A percentile compares a stretch with the other conserved stretches of the same genome.
These are phyloP conservation scores for Cisticola juncidis DNA, from an alignment of 2,113 vertebrate species.

Conservation along the genomic window DNA sequence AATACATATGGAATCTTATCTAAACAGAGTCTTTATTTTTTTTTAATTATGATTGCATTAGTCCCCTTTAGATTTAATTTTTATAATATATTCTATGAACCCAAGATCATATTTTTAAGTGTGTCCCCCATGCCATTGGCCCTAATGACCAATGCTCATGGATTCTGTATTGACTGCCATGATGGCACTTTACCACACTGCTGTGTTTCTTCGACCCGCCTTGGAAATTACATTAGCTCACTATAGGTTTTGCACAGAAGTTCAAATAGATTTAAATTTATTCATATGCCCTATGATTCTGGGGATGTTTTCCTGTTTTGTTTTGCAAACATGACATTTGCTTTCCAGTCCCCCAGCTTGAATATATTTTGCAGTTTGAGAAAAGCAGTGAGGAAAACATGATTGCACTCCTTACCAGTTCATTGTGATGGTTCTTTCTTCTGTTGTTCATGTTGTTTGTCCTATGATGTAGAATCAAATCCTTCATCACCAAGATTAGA, in stretches of 20 bases:
- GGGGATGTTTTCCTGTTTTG: constrained; percentile 17
- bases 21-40: background rate
- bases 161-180: background rate
- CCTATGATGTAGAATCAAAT: background rate
- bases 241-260: constrained; percentile 39
- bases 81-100: background rate
- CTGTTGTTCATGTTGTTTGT: background rate
- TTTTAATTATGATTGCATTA: background rate
- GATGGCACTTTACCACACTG: background rate
- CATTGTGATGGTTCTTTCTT: background rate
- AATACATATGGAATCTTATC: background rate
- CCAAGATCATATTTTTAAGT: background rate
- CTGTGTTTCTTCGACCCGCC: background rate
- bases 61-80: background rate
- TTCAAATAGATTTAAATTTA: constrained; percentile 60
- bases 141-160: background rate
- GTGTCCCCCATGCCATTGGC: background rate
- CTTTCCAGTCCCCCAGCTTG: constrained; percentile 25
- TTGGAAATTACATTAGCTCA: constrained; percentile 3
- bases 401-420: background rate
- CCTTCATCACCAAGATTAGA: background rate
- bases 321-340: constrained; percentile 58
- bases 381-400: background rate
- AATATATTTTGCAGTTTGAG: constrained; percentile 31
- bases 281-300: constrained; percentile 32